Conservation (phyloP, 2,888 invertebrate species). For the Phrixothrix hirtus region DNA sequence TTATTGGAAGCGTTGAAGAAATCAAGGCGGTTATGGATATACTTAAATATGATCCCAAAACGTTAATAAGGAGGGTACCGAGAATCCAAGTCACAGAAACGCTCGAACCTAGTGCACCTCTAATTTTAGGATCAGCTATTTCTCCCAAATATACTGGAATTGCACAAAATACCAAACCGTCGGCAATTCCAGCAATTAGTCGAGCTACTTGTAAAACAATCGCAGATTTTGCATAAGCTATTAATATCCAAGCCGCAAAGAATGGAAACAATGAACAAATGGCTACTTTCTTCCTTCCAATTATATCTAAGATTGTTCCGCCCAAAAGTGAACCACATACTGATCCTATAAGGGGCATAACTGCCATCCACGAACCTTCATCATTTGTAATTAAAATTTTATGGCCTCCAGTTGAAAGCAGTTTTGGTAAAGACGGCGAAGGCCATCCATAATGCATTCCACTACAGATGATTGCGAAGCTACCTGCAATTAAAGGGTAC, state of each 20-base stretch:
- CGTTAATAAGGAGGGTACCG: slow-evolving; percentile 65
- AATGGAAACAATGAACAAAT: slow-evolving; percentile 66
- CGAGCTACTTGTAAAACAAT: slow-evolving; percentile 60
- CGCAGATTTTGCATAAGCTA: slow-evolving; percentile 63
- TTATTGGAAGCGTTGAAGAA: slow-evolving; percentile 61
- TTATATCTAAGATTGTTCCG: slow-evolving; percentile 65
- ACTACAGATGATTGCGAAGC: slow-evolving; percentile 47
- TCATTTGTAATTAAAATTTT: slow-evolving; percentile 55
- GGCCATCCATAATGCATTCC: slow-evolving; percentile 62
- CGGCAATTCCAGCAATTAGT: slow-evolving; percentile 64
- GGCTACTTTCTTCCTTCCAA: slow-evolving; percentile 69
- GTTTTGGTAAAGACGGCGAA: slow-evolving; percentile 62
- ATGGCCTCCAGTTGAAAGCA: no score
- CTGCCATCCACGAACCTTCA: slow-evolving; percentile 66
- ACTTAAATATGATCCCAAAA: slow-evolving; percentile 62
- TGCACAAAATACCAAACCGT: slow-evolving; percentile 51
- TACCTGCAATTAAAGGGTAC: slow-evolving; percentile 46
- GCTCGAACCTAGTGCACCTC: slow-evolving; percentile 67
- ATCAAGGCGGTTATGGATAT: slow-evolving; percentile 59
- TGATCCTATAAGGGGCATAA: slow-evolving; percentile 68
- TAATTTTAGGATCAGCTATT: slow-evolving; percentile 60
- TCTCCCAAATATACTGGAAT: slow-evolving; percentile 66
- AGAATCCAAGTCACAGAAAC: slow-evolving; percentile 61
- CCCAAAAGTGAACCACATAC: slow-evolving; percentile 65
- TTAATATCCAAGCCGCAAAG: slow-evolving; percentile 66